Base-by-base conservation (phyloP, 2,113 vertebrate species). In the Python bivittatus region DNA sequence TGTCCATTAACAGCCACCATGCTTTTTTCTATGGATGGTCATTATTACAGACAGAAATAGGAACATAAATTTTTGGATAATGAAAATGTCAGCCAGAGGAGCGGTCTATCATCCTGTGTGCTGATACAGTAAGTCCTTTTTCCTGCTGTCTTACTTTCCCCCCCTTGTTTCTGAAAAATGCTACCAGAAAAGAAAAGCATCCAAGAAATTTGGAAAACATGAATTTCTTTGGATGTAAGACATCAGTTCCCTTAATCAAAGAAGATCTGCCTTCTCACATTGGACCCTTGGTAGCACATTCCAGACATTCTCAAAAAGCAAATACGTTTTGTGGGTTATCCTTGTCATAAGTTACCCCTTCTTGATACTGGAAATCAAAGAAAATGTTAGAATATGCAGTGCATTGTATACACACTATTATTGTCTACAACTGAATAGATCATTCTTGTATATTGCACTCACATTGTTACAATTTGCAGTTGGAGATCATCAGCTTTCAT, bases 31-130 rank as follows among this genome's bases (percentile, higher is more conserved):
- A 95, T 96, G 97, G 98, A 98, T 97, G 98, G 98, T 98, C 98
- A 98, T 98, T 98, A 98, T 98, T 97, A 98, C 96, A 98, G 97
- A 98, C 97, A 98, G 98, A 99, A 98, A 98, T 98, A 98, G 98
- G 98, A 97, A 97, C 98, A 99, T 98, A 98, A 98, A 99, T 99
- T 98, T 97, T 97, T 97, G 95, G 97, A 98, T 98, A 99, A 99
- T 99, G 98, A 99, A 99, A 99, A 98, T 98, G 98, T 99, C 98
- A 98, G 97, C 98, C 97, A 98, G 98, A 98, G 97, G 97, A 92
- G 96, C 97, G 96, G 97, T 98, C 98, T 97, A 98, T 98, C 98
- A 98, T 96, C 95, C 96, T 93, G 93, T 94, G 95, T 97, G 98
- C 97, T 98, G 98, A 98, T 98, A 96, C 95, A 95, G 94, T 96